Evolutionary conservation across 2,888 invertebrate species (phyloP).

Genomic region (Phyto melanocephala): DNA sequence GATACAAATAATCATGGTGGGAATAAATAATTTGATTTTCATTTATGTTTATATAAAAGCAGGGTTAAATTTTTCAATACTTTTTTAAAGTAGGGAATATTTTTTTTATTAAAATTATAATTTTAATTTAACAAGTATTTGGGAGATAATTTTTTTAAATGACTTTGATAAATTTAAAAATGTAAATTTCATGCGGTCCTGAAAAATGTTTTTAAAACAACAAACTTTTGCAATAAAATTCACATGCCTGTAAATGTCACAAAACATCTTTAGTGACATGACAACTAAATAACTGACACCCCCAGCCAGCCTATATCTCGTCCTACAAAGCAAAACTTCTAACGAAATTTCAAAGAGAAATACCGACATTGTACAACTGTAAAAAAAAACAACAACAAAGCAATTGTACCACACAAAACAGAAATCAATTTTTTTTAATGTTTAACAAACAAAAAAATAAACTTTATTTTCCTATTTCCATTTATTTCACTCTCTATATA

Average conservation of each 20-base stretch:
- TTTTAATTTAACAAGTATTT: too few species aligned
- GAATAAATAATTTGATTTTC: slow-evolving; percentile 1
- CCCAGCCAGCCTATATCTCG: neutral
- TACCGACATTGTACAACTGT: slow-evolving; percentile 30
- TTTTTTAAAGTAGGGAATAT: neutral
- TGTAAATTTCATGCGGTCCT: too few species aligned
- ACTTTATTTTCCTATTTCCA: slow-evolving; percentile 1
- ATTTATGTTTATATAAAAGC: neutral
- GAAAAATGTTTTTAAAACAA: too few species aligned
- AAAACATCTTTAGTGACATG: slow-evolving; percentile 11
- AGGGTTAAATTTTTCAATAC: neutral
- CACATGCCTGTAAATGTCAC: slow-evolving; percentile 3
- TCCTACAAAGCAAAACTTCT: slow-evolving; percentile 5
- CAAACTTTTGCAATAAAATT: too few species aligned
- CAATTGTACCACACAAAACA: slow-evolving; percentile 18
- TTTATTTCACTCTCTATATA: slow-evolving; percentile 28
- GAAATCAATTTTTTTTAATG: slow-evolving; percentile 34
- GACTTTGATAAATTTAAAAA: too few species aligned
- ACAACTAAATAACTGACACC: neutral
- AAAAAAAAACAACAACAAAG: slow-evolving; percentile 36
- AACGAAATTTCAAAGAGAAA: slow-evolving; percentile 32
- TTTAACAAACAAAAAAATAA: slow-evolving; percentile 4
- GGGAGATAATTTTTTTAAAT: too few species aligned
- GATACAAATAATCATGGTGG: slow-evolving; percentile 11
- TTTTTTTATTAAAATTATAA: too few species aligned